Percentiles rank a stretch among this genome's conserved stretches.
phyloP scores from a whole-genome alignment of 2,888 invertebrate species.

The Sericinus montela region DNA sequence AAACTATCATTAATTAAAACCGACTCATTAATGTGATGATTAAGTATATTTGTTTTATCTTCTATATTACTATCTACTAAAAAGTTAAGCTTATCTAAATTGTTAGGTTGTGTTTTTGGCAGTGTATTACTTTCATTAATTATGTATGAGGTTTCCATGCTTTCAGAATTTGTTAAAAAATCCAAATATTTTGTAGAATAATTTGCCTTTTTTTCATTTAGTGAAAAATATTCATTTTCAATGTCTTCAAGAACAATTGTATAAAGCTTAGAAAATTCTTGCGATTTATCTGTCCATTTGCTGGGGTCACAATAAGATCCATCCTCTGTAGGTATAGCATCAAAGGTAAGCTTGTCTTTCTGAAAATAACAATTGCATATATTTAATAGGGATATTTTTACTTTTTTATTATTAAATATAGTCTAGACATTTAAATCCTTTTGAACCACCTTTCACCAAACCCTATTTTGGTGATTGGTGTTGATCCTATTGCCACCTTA shows the following conservation, averaged over 20 bases:
- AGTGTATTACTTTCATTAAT: conserved; percentile 1
- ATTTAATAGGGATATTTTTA: no score
- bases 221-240: conserved; percentile 50
- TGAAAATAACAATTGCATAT: conserved; percentile 37
- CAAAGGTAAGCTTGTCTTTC: conserved; percentile 74
- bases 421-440: no score
- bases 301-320: conserved; percentile 53
- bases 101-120: background rate
- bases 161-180: conserved; percentile 57
- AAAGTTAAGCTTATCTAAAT: conserved; percentile 6
- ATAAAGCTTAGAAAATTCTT: conserved; percentile 32
- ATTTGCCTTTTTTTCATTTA: conserved; percentile 52
- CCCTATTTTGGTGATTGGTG: no score
- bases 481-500: no score
- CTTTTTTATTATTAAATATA: no score
- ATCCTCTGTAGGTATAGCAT: conserved; percentile 77
- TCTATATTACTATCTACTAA: conserved; percentile 9
- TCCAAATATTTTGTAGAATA: conserved; percentile 61
- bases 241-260: conserved; percentile 54
- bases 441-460: no score
- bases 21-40: conserved; percentile 1
- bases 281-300: conserved; percentile 25
- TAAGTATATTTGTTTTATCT: conserved; percentile 2
- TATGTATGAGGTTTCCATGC: conserved; percentile 27
- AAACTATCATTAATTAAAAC: conserved; percentile 25